Conservation (phyloP, 2,113 vertebrate genomes). For the Anhinga rufa region DNA sequence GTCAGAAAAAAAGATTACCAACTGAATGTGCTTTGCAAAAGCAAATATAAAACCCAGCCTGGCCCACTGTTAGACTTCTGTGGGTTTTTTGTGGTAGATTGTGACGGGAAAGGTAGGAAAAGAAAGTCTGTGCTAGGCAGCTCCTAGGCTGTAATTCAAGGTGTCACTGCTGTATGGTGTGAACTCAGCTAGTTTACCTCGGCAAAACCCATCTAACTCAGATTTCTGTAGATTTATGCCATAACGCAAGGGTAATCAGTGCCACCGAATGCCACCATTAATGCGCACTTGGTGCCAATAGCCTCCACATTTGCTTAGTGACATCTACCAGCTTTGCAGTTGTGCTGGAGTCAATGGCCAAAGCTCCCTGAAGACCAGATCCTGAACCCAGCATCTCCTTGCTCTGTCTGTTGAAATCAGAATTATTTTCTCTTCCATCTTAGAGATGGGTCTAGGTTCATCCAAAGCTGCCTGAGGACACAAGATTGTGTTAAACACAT, state of each 20-base stretch:
- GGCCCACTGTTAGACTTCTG: not conserved
- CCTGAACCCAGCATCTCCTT: not conserved
- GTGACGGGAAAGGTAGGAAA: not conserved
- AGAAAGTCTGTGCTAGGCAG: not conserved
- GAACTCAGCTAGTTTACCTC: not conserved
- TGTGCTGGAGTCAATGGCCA: not conserved
- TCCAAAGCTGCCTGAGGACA: not conserved
- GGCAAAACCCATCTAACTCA: not conserved
- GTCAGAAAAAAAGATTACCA: not conserved
- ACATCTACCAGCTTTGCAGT: not conserved
- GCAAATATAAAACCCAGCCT: not conserved
- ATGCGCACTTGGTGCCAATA: rapidly evolving
- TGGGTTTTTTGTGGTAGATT: not conserved
- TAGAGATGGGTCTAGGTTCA: not conserved
- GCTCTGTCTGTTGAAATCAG: not conserved
- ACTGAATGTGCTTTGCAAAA: not conserved
- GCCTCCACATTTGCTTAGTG: not conserved
- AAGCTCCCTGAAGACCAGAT: not conserved
- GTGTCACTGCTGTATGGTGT: not conserved
- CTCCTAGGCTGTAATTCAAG: not conserved
- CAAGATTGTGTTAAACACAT: not conserved
- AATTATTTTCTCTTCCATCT: not conserved
- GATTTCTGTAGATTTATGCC: not conserved
- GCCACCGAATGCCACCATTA: not conserved
- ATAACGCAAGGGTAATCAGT: not conserved